These are phyloP conservation scores for Melanotaenia maccullochi DNA, from an alignment of 2,797 vertebrate species.

Conservation along the genomic window DNA sequence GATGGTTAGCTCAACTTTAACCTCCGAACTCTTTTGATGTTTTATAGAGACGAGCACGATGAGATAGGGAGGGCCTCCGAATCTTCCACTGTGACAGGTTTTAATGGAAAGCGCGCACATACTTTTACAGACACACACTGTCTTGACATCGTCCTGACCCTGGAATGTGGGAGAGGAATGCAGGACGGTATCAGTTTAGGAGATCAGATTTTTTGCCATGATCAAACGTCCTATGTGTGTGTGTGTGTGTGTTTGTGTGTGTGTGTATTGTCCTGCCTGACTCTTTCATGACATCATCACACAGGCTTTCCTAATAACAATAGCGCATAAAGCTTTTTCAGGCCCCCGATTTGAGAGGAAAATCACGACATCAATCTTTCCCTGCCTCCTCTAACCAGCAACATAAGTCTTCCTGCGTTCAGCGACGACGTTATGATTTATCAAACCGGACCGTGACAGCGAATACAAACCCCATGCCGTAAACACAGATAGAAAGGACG, in stretches of 20 bases:
- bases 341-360: conserved; percentile 63
- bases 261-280: conserved; percentile 56
- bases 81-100: conserved; percentile 67
- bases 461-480: conserved; percentile 73
- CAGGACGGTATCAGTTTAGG: conserved; percentile 72
- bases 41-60: conserved; percentile 69
- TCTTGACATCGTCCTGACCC: conserved; percentile 77
- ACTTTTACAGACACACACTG: conserved; percentile 15
- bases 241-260: conserved; percentile 42
- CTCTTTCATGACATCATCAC: conserved; percentile 77
- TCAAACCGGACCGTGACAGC: conserved; percentile 77
- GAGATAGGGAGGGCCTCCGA: conserved; percentile 67
- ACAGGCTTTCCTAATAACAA: conserved; percentile 68
- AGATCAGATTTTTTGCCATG: conserved; percentile 77
- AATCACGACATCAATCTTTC: conserved; percentile 76
- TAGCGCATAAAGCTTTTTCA: conserved; percentile 54
- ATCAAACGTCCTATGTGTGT: conserved; percentile 71
- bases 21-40: conserved; percentile 78
- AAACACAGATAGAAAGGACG: conserved; percentile 77
- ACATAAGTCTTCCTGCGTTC: conserved; percentile 70
- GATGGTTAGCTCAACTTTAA: conserved; percentile 74
- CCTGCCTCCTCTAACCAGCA: conserved; percentile 64
- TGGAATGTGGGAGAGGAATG: conserved; percentile 81
- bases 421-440: conserved; percentile 72
- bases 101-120: conserved; percentile 59